Evolutionary conservation across 2,113 vertebrate species (phyloP), one percentile per base, ranked within the genome.

Genomic region (Pithys albifrons): DNA sequence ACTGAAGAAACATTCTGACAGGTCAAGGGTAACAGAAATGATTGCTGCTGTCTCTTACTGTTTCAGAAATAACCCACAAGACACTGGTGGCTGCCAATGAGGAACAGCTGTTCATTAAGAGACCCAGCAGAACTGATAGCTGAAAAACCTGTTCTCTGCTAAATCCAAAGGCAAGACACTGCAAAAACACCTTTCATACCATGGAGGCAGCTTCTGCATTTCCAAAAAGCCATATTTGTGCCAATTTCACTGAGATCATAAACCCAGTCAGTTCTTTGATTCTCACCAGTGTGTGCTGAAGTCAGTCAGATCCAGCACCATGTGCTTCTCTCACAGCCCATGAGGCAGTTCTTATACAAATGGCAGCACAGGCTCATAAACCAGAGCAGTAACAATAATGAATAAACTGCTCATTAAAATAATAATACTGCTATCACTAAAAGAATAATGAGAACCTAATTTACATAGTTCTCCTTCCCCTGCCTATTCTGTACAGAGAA

Each of bases 61-160:
- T 84, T 95, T 95, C 74, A 73, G 92, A 97, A 96, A 91, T 93
- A 89, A 91, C 76, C 78, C 51, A 52, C 27, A 65, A 95, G 92
- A 84, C 81, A 37, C 43, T 37, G 71, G 69, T 88, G 85, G 86
- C 39, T 95, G 94, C 94, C 96, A 92, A 20, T 9, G 67, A 91
- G 77, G 48, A 91, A 49, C 84, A 89, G 85, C 93, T 93, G 77
- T 37, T 96, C 91, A 83, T 94, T 95, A 91, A 73, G 62, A 88
- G 71, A 62, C 75, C 91, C 88, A 85, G 45, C 27, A 15, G 46
- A 89, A 94, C 71, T 16, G 45, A 41, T 18, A 17, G 45, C 70
- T 54, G 0, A n/a, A 88, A 94, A 94, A 88, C 29, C 70, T 78
- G 54, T 15, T 90, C 59, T 67, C 87, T 81, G 80, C 69, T 77